These are phyloP conservation scores for Philereme vetulata DNA, from an alignment of 2,888 invertebrate species.

Conservation along the genomic window DNA sequence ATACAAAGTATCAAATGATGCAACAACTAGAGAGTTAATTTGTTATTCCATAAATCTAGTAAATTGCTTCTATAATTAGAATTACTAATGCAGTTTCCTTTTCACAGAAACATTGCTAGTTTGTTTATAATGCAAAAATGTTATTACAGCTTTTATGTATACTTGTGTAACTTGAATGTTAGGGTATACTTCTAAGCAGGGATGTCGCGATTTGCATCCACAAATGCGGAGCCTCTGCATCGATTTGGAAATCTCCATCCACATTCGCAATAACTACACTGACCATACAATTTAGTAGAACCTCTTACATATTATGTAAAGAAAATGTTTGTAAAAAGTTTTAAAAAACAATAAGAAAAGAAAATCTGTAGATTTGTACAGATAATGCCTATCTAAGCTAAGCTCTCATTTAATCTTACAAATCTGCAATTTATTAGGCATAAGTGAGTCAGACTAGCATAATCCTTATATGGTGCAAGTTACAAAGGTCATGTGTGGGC, in stretches of 20 bases:
- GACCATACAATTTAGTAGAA: no score
- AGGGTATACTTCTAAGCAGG: no score
- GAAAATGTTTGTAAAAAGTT: neutral
- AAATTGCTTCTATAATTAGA: constrained; percentile 19
- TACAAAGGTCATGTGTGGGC: constrained; percentile 15
- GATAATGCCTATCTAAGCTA: neutral
- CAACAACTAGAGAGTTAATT: constrained; percentile 18
- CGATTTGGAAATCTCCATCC: no score
- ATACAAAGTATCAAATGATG: constrained; percentile 7
- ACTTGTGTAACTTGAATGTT: no score
- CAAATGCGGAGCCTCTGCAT: no score
- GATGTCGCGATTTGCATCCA: no score
- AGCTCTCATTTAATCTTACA: constrained; percentile 10
- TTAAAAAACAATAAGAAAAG: neutral
- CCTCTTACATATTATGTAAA: no score
- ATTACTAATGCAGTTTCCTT: constrained; percentile 14
- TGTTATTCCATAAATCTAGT: constrained; percentile 16
- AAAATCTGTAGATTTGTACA: constrained; percentile 3
- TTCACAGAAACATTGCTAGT: no score
- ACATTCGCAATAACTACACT: no score
- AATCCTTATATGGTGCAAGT: constrained; percentile 16
- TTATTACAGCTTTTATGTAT: no score
- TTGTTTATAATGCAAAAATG: no score
- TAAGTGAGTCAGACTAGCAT: constrained; percentile 17
- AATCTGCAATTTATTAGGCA: constrained; percentile 17